Conservation (phyloP, 2,113 vertebrate species). For the Corydoras maculifer region DNA sequence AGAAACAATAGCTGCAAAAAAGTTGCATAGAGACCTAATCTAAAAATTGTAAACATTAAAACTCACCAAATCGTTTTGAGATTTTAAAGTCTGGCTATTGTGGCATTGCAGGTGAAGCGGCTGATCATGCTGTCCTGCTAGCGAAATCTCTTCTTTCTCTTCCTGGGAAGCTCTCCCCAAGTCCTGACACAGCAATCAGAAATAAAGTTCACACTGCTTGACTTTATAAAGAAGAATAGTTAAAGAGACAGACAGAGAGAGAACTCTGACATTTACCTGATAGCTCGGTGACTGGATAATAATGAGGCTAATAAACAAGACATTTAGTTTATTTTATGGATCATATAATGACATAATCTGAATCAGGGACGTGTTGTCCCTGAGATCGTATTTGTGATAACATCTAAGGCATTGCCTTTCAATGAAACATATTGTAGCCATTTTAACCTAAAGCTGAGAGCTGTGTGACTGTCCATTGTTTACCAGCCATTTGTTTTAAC, state of each 20-base stretch:
- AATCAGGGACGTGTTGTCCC: no score
- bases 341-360: not conserved
- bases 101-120: slow-evolving; percentile 55
- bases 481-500: no score
- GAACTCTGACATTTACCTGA: slow-evolving; percentile 60
- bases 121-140: slow-evolving; percentile 56
- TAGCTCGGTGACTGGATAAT: not conserved
- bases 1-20: no score
- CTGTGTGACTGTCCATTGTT: no score
- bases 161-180: not conserved
- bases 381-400: no score
- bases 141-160: slow-evolving; percentile 45
- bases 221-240: not conserved
- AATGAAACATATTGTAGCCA: no score
- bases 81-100: slow-evolving; percentile 35
- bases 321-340: no score
- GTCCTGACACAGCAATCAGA: not conserved
- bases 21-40: no score
- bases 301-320: no score
- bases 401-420: no score
- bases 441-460: no score
- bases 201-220: not conserved
- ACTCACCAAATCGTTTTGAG: slow-evolving; percentile 33
- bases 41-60: not conserved
- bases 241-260: not conserved